Evolutionary conservation across 1,140 invertebrate genomes (phyloP).

Genomic region (Ylistrum balloti): DNA sequence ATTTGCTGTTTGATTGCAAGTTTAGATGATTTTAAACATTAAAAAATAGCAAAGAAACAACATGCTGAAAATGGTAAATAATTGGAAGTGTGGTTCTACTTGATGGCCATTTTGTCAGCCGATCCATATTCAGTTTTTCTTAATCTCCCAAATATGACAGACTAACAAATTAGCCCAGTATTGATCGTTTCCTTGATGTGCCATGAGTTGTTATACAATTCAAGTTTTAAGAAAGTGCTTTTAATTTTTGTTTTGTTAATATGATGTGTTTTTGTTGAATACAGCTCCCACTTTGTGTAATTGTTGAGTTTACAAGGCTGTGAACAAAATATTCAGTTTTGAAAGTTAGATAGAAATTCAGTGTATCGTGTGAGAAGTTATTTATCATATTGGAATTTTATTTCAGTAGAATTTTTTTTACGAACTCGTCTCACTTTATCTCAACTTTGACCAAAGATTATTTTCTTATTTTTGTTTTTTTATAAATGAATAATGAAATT

Average conservation of each 20-base stretch:
- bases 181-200: not conserved
- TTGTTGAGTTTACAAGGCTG: not conserved
- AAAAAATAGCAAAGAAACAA: too few species aligned
- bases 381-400: not conserved
- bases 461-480: not conserved
- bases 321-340: not conserved
- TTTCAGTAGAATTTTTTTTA: not conserved
- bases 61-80: too few species aligned
- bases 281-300: not conserved
- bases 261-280: not conserved
- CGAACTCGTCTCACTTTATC: not conserved
- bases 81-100: too few species aligned
- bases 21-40: too few species aligned
- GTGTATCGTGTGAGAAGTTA: not conserved
- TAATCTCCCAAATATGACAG: too few species aligned
- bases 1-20: too few species aligned
- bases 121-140: too few species aligned
- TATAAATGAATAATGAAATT: too few species aligned
- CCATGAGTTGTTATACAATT: not conserved
- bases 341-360: not conserved
- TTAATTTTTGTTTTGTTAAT: not conserved
- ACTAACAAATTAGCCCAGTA: too few species aligned
- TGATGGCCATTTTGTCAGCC: too few species aligned
- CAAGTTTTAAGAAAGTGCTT: not conserved
- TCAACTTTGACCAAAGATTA: slow-evolving; percentile 8